Percentiles rank a stretch among this genome's conserved stretches.
These are phyloP conservation scores for Acronicta psi DNA, from an alignment of 2,888 invertebrate genomes.

Conservation along the genomic window DNA sequence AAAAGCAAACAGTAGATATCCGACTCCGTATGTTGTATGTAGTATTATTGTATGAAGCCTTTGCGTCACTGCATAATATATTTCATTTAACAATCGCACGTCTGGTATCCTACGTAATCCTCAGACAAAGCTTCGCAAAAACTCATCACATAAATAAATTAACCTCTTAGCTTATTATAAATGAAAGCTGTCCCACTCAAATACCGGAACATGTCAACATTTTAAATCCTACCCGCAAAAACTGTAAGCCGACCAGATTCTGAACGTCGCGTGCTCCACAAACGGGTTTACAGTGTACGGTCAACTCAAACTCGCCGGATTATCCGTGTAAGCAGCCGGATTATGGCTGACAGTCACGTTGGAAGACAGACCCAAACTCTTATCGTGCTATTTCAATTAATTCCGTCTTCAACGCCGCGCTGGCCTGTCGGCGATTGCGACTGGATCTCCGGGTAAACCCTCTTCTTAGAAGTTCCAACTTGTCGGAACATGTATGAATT, in stretches of 20 bases:
- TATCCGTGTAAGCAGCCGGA: slow-evolving; percentile 58
- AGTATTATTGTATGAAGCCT: slow-evolving; percentile 12
- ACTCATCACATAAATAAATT: slow-evolving; percentile 49
- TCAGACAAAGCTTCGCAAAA: slow-evolving; percentile 25
- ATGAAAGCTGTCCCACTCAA: slow-evolving; percentile 44
- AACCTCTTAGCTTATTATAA: slow-evolving; percentile 46
- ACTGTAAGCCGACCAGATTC: slow-evolving; percentile 51
- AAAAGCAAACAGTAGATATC: neutral
- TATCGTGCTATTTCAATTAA: slow-evolving; percentile 62
- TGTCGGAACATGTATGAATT: slow-evolving; percentile 29
- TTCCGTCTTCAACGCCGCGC: slow-evolving; percentile 44
- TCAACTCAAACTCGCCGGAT: slow-evolving; percentile 54
- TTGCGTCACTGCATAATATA: slow-evolving; percentile 21
- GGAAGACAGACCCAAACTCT: slow-evolving; percentile 54
- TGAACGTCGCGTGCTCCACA: slow-evolving; percentile 23
- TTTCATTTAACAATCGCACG: slow-evolving; percentile 28
- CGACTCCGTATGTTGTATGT: no score
- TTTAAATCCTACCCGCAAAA: slow-evolving; percentile 56
- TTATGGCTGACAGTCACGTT: slow-evolving; percentile 57
- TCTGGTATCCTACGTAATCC: slow-evolving; percentile 32
- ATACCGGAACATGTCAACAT: slow-evolving; percentile 53
- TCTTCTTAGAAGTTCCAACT: slow-evolving; percentile 45
- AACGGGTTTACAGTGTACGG: slow-evolving; percentile 36
- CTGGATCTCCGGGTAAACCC: slow-evolving; percentile 49
- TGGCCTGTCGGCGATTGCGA: slow-evolving; percentile 41